A percentile compares a stretch with the other conserved stretches of the same genome.
Conservation (phyloP, 2,797 vertebrate genomes). For the Hafferia zeledoni region DNA sequence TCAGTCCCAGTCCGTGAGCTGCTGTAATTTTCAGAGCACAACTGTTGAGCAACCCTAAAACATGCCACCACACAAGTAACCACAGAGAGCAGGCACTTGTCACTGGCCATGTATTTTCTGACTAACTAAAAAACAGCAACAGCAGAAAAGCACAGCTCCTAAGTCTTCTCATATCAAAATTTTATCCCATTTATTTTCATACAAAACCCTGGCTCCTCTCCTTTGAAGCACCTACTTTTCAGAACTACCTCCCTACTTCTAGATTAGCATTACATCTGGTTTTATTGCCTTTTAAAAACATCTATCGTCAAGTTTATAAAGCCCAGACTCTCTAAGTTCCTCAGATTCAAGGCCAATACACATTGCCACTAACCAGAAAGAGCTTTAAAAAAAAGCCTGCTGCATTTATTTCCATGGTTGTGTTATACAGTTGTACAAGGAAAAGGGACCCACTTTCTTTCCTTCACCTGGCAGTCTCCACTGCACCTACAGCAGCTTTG, state of each 20-base stretch:
- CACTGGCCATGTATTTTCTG: neutral
- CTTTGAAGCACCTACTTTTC: neutral
- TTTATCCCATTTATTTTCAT: neutral
- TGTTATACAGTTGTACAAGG: neutral
- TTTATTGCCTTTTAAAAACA: neutral
- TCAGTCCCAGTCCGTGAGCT: rapidly evolving
- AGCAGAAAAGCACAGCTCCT: neutral
- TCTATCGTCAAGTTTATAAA: neutral
- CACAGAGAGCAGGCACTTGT: neutral
- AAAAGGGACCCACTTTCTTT: neutral
- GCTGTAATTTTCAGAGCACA: neutral
- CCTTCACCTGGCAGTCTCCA: neutral
- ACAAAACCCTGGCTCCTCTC: neutral
- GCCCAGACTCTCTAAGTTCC: neutral
- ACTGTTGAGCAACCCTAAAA: neutral
- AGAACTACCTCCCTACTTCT: neutral
- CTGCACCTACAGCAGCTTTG: neutral
- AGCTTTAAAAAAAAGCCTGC: rapidly evolving
- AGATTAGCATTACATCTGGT: neutral
- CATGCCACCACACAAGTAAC: neutral
- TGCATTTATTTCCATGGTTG: neutral
- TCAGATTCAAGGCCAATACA: neutral
- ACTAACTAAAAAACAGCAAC: neutral
- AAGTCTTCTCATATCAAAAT: neutral
- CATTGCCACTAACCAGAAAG: neutral